Conservation (phyloP, 2,797 vertebrate species). For the Agapornis canus region DNA sequence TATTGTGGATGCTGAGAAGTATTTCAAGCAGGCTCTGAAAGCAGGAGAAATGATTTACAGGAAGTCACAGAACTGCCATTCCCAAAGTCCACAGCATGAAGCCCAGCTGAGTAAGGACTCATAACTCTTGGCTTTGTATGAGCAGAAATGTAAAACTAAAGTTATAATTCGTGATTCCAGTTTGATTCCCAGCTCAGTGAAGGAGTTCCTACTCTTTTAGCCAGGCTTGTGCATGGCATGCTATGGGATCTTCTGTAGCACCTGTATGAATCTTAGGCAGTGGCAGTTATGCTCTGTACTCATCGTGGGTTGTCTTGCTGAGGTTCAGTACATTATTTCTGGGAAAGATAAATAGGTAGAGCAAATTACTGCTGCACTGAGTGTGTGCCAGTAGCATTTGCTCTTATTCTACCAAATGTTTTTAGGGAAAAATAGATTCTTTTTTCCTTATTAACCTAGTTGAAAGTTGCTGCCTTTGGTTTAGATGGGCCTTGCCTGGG, state of each 20-base stretch:
- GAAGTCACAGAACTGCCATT: slow-evolving; percentile 80
- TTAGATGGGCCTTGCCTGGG: background rate
- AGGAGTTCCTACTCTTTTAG: background rate
- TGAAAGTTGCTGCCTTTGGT: background rate
- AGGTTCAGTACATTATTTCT: background rate
- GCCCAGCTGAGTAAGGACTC: slow-evolving; percentile 81
- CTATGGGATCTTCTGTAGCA: background rate
- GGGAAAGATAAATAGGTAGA: background rate
- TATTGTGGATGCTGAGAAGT: slow-evolving; percentile 94
- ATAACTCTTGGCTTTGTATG: background rate
- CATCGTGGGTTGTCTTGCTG: background rate
- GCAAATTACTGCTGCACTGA: background rate
- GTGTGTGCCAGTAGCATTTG: background rate
- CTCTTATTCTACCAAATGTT: background rate
- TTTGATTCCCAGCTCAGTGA: background rate
- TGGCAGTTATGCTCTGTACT: background rate
- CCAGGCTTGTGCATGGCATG: accelerated
- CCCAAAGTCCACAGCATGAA: slow-evolving; percentile 81
- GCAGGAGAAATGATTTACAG: slow-evolving; percentile 87
- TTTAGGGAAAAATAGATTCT: background rate
- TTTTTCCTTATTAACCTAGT: background rate
- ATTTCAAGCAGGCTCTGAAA: slow-evolving; percentile 94
- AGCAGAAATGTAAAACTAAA: background rate
- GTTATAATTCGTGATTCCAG: background rate
- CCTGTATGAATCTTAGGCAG: background rate